These are phyloP conservation scores for Zapus hudsonius DNA, from an alignment of 2,113 vertebrate genomes.

Conservation along the genomic window DNA sequence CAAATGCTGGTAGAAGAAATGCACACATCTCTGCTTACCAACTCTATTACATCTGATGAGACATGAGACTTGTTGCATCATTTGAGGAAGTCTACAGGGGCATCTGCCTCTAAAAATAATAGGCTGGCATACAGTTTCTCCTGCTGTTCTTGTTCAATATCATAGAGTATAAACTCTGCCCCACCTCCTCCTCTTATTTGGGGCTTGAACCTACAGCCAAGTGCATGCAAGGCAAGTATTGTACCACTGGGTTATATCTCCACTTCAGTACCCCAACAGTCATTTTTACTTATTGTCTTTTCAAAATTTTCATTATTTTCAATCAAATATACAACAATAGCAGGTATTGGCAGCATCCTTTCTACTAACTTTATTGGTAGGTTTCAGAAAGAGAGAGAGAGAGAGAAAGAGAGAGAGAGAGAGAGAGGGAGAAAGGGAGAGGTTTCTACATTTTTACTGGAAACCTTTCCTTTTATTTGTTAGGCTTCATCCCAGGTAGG, in stretches of 20 bases:
- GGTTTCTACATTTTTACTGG: neutral
- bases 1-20: slow-evolving; percentile 52
- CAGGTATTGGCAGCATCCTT: slow-evolving; percentile 65
- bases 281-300: slow-evolving; percentile 26
- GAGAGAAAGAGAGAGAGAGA: no score
- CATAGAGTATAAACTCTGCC: neutral
- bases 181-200: neutral
- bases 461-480: slow-evolving; percentile 63
- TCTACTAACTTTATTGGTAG: slow-evolving; percentile 60
- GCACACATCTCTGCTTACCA: neutral
- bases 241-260: neutral
- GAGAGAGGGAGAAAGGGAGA: neutral
- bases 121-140: neutral
- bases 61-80: neutral
- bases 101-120: neutral
- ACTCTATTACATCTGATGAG: neutral
- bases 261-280: neutral
- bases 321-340: neutral
- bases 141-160: neutral
- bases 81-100: neutral
- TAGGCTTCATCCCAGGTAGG: neutral
- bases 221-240: neutral
- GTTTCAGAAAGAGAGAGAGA: neutral
- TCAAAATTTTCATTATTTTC: slow-evolving; percentile 61
- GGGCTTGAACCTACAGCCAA: neutral